Percentiles rank a stretch among this genome's conserved stretches.
These are phyloP conservation scores for Xerus rutilus DNA, from an alignment of 2,797 vertebrate species.

Conservation along the genomic window DNA sequence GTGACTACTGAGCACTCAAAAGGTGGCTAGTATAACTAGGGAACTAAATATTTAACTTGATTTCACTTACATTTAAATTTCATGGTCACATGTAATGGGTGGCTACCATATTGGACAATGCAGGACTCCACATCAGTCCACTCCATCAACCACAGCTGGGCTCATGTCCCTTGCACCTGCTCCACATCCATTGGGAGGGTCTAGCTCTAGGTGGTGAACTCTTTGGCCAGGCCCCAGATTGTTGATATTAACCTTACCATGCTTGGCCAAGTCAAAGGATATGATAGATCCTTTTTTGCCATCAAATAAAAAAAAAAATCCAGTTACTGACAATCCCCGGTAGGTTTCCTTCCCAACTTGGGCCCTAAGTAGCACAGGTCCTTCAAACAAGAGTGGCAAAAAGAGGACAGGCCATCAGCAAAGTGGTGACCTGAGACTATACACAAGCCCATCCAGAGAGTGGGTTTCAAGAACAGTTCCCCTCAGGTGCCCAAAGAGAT, in stretches of 20 bases:
- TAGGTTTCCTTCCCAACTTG: background rate
- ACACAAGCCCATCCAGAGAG: background rate
- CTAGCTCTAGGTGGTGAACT: background rate
- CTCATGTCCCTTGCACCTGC: background rate
- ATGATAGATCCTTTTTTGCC: background rate
- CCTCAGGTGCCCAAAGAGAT: too few relatives aligned
- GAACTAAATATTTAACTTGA: conserved; percentile 20
- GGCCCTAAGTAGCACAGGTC: background rate
- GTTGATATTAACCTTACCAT: background rate
- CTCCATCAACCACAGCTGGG: background rate
- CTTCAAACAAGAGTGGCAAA: too few relatives aligned
- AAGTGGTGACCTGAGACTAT: background rate
- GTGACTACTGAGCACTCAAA: background rate
- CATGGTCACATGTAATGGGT: background rate
- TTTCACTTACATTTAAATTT: conserved; percentile 10
- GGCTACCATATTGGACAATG: background rate
- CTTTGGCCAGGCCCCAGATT: background rate
- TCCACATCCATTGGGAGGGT: background rate
- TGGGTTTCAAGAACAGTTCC: too few relatives aligned
- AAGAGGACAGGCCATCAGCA: background rate
- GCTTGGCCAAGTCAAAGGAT: background rate
- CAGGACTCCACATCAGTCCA: background rate
- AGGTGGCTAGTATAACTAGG: background rate
- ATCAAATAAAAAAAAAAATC: background rate
- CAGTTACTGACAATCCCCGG: background rate